Conservation (phyloP, 2,113 vertebrate genomes). For the Chlamydotis undulata region DNA sequence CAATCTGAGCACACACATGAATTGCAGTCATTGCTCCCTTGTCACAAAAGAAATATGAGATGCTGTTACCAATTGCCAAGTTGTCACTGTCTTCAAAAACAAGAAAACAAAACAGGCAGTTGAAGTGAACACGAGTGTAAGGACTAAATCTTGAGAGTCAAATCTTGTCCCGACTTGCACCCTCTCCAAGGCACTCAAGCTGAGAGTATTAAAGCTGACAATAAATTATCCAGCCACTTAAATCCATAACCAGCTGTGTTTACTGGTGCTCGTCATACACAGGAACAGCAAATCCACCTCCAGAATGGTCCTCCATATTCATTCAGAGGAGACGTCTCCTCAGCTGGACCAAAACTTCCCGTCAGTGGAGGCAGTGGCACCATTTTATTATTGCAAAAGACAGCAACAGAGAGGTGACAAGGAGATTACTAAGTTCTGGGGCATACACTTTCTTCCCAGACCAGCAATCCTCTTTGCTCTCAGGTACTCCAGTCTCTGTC, state of each 20-base stretch:
- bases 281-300: not conserved
- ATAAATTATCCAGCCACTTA: not conserved
- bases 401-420: not conserved
- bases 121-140: not conserved
- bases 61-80: not conserved
- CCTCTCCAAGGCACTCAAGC: not conserved
- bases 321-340: not conserved
- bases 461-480: not conserved
- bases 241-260: not conserved
- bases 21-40: not conserved
- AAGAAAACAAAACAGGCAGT: not conserved
- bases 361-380: not conserved
- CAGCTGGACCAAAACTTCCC: not conserved
- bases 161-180: not conserved
- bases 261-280: not conserved
- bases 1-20: conserved; percentile 65
- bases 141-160: not conserved
- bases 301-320: not conserved
- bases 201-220: not conserved
- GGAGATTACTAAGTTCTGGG: not conserved
- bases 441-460: not conserved
- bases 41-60: not conserved
- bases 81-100: not conserved
- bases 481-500: not conserved
- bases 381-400: not conserved